Evolutionary conservation across 2,888 invertebrate genomes (phyloP), one percentile per base, ranked within the genome.

Genomic region (Melanotus villosus): DNA sequence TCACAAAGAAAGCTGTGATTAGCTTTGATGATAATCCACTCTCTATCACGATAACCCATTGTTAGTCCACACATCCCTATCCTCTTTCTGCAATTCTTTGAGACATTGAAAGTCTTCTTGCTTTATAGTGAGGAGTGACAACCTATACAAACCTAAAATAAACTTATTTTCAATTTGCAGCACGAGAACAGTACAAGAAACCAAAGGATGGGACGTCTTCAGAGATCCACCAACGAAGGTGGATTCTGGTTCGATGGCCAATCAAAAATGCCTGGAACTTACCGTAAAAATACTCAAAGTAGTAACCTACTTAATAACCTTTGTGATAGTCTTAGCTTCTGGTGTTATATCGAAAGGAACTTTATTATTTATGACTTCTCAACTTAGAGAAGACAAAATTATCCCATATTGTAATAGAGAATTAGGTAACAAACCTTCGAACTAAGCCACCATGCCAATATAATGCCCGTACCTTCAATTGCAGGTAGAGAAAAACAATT

Each of bases 171-270:
- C n/a, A n/a, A n/a, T 26, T 87, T 89, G 38, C 88, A 94, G 94
- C 82, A 92, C 92, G 85, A 88, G 94, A 81, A 94, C 94, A 71
- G 91, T 94, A 78, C 91, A 92, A 81, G 95, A 94, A 84, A 94
- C 94, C 78, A 95, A 95, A 91, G 94, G 93, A 90, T 98, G 98
- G 98, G 97, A 98, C 89, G 96, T 97, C 68, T 98, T 98, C 87
- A 89, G 96, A 81, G 93, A 96, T 85, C 93, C 96, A 77, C 97
- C 97, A 7, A 92, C 92, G 78, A 94, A 95, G 85, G 91, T 92
- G 85, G 94, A 95, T 86, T 93, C 93, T 76, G 94, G 95, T 74
- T 95, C 95, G 58, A 94, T 94, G 90, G 94, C 94, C 77, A 93
- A 92, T 82, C 94, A 95, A 85, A 91, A 91, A 84, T 96, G 95